phyloP scores from a whole-genome alignment of 2,888 invertebrate species.

The Lycia hirtaria region DNA sequence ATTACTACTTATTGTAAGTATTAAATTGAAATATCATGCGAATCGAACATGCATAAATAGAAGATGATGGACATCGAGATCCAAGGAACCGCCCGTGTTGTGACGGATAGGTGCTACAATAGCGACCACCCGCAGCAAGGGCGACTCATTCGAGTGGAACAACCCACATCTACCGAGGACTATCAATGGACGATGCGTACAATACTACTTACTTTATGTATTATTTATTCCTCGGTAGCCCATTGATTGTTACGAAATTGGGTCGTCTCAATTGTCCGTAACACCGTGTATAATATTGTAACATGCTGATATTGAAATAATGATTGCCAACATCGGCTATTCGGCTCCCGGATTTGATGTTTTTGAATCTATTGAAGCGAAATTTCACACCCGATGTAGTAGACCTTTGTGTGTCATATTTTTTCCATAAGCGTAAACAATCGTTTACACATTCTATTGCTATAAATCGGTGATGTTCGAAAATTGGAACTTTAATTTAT shows the following conservation, averaged over 20 bases:
- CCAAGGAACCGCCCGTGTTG: slow-evolving; percentile 59
- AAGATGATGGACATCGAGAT: slow-evolving; percentile 12
- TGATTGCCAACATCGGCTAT: slow-evolving; percentile 51
- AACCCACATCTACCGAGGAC: slow-evolving; percentile 58
- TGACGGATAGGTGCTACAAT: slow-evolving; percentile 65
- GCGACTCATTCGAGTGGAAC: slow-evolving; percentile 71
- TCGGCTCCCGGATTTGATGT: slow-evolving; percentile 55
- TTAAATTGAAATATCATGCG: slow-evolving; percentile 35
- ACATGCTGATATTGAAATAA: slow-evolving; percentile 61
- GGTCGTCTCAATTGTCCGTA: slow-evolving; percentile 70
- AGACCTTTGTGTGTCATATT: slow-evolving; percentile 37
- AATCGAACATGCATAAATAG: slow-evolving; percentile 29
- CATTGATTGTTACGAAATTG: slow-evolving; percentile 60
- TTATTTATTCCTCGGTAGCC: slow-evolving; percentile 52
- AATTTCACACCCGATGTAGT: slow-evolving; percentile 53
- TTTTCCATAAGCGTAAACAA: slow-evolving; percentile 22
- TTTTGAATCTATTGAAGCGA: slow-evolving; percentile 55
- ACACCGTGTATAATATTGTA: slow-evolving; percentile 51
- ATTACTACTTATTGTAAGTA: slow-evolving; percentile 13
- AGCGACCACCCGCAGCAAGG: slow-evolving; percentile 74
- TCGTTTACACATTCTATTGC: neutral
- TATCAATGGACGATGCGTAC: slow-evolving; percentile 60
- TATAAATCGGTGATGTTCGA: too few relatives aligned
- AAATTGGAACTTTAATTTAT: too few relatives aligned
- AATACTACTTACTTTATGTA: slow-evolving; percentile 19